Evolutionary conservation across 1,140 invertebrate species (phyloP), one percentile per base, ranked within the genome.

Genomic region (Bombus sylvicola): DNA sequence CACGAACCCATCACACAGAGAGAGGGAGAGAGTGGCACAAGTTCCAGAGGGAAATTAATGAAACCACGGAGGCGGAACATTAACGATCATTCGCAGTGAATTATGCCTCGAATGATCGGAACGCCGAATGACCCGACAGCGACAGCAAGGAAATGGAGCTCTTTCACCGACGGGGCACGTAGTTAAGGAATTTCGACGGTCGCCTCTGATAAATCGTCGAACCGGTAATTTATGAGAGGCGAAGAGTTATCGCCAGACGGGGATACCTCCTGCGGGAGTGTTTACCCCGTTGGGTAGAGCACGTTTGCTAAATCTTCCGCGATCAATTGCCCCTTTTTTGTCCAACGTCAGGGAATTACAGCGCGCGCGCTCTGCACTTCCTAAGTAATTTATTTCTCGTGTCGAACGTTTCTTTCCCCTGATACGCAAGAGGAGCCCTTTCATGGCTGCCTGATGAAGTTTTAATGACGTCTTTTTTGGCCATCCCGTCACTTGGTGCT

Each of bases 281-380:
- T 84, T 84, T 84, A 84, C 83, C 31, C 12, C 53, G 18, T 12
- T n/a, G 59, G 64, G 37, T 68, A 66, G 39, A 75, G 59, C 31
- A 31, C 83, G 76, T 84, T 84, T 84, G 83, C 76, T 84, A 84
- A 80, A 84, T 84, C 83, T 79, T 84, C 12, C 83, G 25, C 83
- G 83, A 84, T 80, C 83, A 84, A 84, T 84, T 80, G 83, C 39
- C 18, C 41, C 66, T 43, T 31, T 12, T 10, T 84, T 84, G 62
- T 79, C 22, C 3, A 9, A 0, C 43, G 47, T 43, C 83, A 25
- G 76, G 79, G 83, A 79, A 84, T 62, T 84, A 79, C 83, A 84
- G 64, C 71, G 34, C 31, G 39, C 13, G 37, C 37, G 28, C 47
- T 25, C 39, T 13, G 39, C 76, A 43, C 66, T 83, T 77, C 43